Percentiles rank a stretch among this genome's conserved stretches.
Conservation (phyloP, 2,888 invertebrate genomes). For the Aphidoletes aphidimyza region DNA sequence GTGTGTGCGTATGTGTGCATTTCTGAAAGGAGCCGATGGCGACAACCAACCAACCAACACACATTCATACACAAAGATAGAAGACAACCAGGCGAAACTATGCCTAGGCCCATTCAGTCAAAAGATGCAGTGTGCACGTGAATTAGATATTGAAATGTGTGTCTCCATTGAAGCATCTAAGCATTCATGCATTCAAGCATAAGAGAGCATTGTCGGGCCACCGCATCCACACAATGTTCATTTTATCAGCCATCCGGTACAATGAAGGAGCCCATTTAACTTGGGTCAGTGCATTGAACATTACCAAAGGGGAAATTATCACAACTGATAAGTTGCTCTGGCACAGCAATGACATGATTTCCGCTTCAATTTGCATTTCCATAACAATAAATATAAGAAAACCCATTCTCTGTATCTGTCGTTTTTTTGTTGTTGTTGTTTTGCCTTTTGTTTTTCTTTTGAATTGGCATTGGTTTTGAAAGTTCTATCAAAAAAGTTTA, state of each 20-base stretch:
- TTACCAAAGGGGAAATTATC: not conserved
- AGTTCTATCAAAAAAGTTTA: no score
- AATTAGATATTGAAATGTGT: not conserved
- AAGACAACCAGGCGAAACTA: not conserved
- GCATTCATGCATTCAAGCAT: no score
- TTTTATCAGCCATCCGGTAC: slow-evolving; percentile 2
- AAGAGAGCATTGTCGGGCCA: not conserved
- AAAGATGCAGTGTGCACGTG: not conserved
- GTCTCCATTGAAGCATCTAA: no score
- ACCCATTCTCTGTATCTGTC: no score
- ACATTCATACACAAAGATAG: no score
- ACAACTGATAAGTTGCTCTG: not conserved
- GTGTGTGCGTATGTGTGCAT: not conserved
- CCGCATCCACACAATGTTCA: not conserved
- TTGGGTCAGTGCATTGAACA: not conserved
- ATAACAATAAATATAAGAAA: not conserved
- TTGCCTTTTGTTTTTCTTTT: no score
- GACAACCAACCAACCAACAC: no score
- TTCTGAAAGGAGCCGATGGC: slow-evolving; percentile 25
- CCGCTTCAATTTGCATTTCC: not conserved
- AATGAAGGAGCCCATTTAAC: not conserved
- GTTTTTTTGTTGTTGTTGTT: no score
- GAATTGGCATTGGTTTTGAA: no score
- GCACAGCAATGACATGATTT: not conserved
- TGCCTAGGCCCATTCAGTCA: not conserved